Evolutionary conservation across 2,797 vertebrate species (phyloP).

Genomic region (Echiichthys vipera): DNA sequence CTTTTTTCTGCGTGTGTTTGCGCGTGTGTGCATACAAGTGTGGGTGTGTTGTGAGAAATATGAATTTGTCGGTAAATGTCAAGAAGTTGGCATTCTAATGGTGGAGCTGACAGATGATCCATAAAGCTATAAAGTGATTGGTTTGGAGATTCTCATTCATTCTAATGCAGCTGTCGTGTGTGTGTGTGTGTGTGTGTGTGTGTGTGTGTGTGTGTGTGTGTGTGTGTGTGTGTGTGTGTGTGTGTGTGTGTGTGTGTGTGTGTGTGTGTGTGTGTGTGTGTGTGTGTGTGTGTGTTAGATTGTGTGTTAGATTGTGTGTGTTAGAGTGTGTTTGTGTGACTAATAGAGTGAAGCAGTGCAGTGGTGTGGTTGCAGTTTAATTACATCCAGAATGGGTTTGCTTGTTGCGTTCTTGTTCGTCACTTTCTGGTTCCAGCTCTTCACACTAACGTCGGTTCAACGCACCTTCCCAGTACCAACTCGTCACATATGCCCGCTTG

Average conservation of each 20-base stretch:
- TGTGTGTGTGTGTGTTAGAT: background rate
- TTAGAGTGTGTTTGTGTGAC: background rate
- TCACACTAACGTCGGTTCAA: background rate
- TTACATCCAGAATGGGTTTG: conserved; percentile 27
- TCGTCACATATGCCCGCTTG: no score
- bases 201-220: conserved; percentile 22
- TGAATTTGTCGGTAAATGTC: conserved; percentile 84
- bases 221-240: conserved; percentile 11
- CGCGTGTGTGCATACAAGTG: conserved; percentile 11
- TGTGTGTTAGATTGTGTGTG: background rate
- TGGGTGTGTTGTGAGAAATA: conserved; percentile 72
- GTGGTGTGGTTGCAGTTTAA: conserved; percentile 33
- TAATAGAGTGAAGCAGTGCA: conserved; percentile 3
- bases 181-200: conserved; percentile 21
- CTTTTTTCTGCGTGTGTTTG: conserved; percentile 25
- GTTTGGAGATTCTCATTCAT: conserved; percentile 76
- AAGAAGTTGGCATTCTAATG: conserved; percentile 82
- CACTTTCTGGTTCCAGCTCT: background rate
- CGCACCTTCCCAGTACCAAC: no score
- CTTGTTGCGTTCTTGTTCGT: conserved; percentile 31
- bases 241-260: conserved; percentile 24
- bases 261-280: conserved; percentile 11
- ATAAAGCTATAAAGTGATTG: conserved; percentile 79
- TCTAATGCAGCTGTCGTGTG: conserved; percentile 72
- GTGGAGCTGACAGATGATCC: conserved; percentile 80